phyloP scores from a whole-genome alignment of 2,888 invertebrate genomes.

The Acronicta alni region DNA sequence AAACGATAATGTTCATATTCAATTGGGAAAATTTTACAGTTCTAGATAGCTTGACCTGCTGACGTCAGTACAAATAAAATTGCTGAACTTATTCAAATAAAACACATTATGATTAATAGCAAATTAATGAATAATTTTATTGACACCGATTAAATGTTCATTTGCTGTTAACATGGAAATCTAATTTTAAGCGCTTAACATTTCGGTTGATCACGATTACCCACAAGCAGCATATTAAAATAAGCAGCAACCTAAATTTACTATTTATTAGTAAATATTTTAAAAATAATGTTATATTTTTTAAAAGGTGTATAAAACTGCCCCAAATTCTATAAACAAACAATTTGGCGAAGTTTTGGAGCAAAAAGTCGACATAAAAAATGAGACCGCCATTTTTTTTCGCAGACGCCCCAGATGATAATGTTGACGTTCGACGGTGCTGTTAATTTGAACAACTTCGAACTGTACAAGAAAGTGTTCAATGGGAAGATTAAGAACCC shows the following conservation, averaged over 20 bases:
- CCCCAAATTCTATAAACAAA: slow-evolving; percentile 9
- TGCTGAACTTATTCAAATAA: no score
- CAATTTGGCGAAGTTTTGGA: slow-evolving; percentile 3
- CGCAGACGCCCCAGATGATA: slow-evolving; percentile 97
- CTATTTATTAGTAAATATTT: neutral
- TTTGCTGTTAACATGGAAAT: neutral
- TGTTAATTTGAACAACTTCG: slow-evolving; percentile 96
- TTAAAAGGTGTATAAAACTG: neutral
- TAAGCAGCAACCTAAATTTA: neutral
- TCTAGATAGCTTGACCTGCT: no score
- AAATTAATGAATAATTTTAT: neutral
- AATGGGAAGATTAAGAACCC: slow-evolving; percentile 94
- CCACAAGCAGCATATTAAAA: neutral
- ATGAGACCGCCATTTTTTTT: slow-evolving; percentile 12
- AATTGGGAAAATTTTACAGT: no score
- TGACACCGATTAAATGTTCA: neutral
- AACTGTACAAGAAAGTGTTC: slow-evolving; percentile 96
- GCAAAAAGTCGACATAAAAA: slow-evolving; percentile 23
- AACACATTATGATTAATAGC: no score
- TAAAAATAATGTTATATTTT: neutral
- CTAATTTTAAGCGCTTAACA: neutral
- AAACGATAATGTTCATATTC: no score
- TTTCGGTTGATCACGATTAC: neutral
- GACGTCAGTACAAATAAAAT: no score
- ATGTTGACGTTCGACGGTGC: slow-evolving; percentile 97